Evolutionary conservation across 2,113 vertebrate species (phyloP), one percentile per base, ranked within the genome.

Genomic region (Isurus oxyrinchus): DNA sequence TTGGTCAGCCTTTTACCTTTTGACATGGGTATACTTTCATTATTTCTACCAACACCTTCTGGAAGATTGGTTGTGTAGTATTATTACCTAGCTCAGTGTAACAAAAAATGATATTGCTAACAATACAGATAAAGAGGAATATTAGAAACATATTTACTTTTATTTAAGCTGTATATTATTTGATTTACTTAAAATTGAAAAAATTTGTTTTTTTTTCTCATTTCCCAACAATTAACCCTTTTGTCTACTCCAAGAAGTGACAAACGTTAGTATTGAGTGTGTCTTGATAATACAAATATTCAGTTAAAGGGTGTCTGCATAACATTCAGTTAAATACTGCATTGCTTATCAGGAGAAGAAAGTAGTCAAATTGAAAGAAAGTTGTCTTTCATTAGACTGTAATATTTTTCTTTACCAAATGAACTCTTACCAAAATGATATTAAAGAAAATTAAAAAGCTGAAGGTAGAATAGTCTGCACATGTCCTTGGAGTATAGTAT

Each of bases 41-140:
- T 31, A 69, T 63, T 27, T 10, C 6, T 31, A 66, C 40, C 4
- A 21, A 25, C 63, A 49, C 63, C 21, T 25, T 10, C 27, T 53
- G 94, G 63, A 53, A 67, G 16, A 21, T 94, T 14, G 57, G 49
- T 90, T 57, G 57, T 5, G 23, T 59, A 59, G 11, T 31, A 31
- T 57, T 31, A 90, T 6, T 13, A 53, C 7, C 53, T 66, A 3
- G 63, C 49, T 94, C 40, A 40, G n/a, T 94, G 63, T 44, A 44
- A 13, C 55, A 27, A 23, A 1, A 25, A 49, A 67, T 67, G 69
- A 31, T 31, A 55, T 72, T 95, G 25, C 66, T 35, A 95, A 95
- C 94, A 95, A 95, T 95, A 95, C 19, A 49, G 21, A 88, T 40
- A 90, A 57, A 27, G 55, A 90, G 55, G 87, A 90, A 59, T 57